A percentile compares a stretch with the other conserved stretches of the same genome.
These are phyloP conservation scores for Desmophyllum pertusum DNA, from an alignment of 92 coral and sea anemone species.

Conservation along the genomic window DNA sequence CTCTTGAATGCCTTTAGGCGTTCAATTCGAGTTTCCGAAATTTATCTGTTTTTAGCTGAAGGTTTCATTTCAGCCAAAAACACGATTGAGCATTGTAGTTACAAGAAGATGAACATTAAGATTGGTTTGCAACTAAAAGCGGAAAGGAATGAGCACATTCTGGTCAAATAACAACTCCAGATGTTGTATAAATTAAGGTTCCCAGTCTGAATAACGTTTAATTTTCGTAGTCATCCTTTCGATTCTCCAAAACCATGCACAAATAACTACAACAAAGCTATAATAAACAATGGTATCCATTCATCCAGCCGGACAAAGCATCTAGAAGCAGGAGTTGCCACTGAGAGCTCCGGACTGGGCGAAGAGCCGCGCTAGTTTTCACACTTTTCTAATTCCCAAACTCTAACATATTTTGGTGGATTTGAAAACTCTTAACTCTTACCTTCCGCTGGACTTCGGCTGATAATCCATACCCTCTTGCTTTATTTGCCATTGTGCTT, in stretches of 20 bases:
- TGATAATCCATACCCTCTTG: constrained; percentile 78
- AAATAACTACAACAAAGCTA: neutral
- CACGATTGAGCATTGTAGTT: no score
- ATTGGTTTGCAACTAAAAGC: neutral
- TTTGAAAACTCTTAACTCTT: neutral
- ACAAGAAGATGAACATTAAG: neutral
- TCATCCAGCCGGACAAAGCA: no score
- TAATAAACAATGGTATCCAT: neutral
- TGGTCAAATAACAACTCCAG: constrained; percentile 10
- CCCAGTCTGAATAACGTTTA: neutral
- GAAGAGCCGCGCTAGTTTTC: neutral
- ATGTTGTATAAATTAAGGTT: no score
- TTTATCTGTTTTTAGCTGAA: constrained; percentile 6
- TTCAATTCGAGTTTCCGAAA: neutral
- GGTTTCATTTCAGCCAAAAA: neutral
- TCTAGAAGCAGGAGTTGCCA: no score
- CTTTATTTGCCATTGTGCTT: constrained; percentile 59
- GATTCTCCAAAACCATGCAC: neutral
- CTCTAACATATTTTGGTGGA: neutral
- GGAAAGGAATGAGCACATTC: neutral
- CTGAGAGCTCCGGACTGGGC: neutral
- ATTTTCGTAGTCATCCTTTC: neutral
- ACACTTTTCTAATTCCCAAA: neutral
- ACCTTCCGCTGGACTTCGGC: constrained; percentile 83
- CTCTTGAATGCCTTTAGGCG: no score